Evolutionary conservation across 2,888 invertebrate species (phyloP), one percentile per base, ranked within the genome.

Genomic region (Eretmocerus hayati): DNA sequence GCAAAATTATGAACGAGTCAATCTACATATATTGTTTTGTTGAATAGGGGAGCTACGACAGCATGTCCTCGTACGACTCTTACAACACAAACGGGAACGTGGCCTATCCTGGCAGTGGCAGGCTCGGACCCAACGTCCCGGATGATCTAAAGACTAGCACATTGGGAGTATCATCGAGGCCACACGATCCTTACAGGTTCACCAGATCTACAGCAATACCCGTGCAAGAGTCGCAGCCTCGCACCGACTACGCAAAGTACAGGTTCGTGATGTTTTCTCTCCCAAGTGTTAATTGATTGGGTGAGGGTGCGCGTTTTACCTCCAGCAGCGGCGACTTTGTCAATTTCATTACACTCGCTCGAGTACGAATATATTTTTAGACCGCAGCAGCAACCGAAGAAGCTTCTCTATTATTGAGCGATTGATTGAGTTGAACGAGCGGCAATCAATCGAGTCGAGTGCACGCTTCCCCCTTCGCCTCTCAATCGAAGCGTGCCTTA

Each of bases 231-330:
- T 46, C 66, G 30, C 69, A 81, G 68, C 79, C 84, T 20, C 84
- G 81, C 71, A 82, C 87, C 51, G 89, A 89, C 70, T 89, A 88
- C 67, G 85, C 89, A 56, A 90, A 90, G 74, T 91, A 89, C 74
- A 88, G 89, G 90, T 89, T 23, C n/a, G n/a, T n/a, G n/a, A n/a
- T n/a, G n/a, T n/a, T n/a, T n/a, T n/a, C n/a, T n/a, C n/a, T n/a
- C n/a, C n/a, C n/a, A n/a, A n/a, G 26, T 26, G 6, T 26, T 26
- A 26, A 9, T 9, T 26, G 26, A 9, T 9, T 26, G 26, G 6
- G 26, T 26, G 26, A 26, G 26, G 6, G 26, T 26, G 26, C 11
- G 26, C 11, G 26, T 26, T 6, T 26, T n/a, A n/a, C n/a, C n/a
- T n/a, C n/a, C n/a, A n/a, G n/a, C n/a, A n/a, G n/a, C n/a, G n/a